Percentiles rank a stretch among this genome's conserved stretches.
These are phyloP conservation scores for Lucinisca nassula DNA, from an alignment of 2,888 invertebrate species.

Conservation along the genomic window DNA sequence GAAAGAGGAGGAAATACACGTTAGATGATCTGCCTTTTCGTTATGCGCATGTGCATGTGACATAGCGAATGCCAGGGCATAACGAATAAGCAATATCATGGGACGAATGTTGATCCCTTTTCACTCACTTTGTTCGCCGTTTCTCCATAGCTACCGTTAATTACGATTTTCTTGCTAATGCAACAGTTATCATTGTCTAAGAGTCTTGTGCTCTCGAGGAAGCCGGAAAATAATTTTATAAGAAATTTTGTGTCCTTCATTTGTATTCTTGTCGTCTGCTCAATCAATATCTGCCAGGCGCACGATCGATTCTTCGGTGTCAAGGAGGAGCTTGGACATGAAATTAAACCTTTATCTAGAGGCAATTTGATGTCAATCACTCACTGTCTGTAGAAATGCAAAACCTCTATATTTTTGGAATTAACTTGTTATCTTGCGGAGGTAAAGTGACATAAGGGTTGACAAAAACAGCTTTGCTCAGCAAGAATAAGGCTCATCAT, in stretches of 20 bases:
- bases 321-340: conserved; percentile 16
- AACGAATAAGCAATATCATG: too few relatives aligned
- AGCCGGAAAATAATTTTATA: neutral
- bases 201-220: neutral
- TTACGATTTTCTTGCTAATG: neutral
- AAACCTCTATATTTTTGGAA: neutral
- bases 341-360: conserved; percentile 6
- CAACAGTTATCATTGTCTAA: conserved; percentile 6
- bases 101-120: too few relatives aligned
- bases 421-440: neutral
- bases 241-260: conserved; percentile 12
- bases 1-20: too few relatives aligned
- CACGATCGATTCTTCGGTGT: neutral
- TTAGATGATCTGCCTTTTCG: too few relatives aligned
- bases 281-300: conserved; percentile 10
- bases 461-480: too few relatives aligned
- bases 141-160: neutral
- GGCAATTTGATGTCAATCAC: conserved; percentile 12
- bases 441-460: neutral
- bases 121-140: too few relatives aligned
- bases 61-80: too few relatives aligned
- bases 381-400: neutral
- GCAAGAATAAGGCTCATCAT: too few relatives aligned
- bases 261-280: conserved; percentile 15
- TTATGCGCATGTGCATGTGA: too few relatives aligned